A percentile compares a stretch with the other conserved stretches of the same genome.
Evolutionary conservation across 1,140 invertebrate genomes (phyloP).

Genomic region (Lasioglossum albipes): DNA sequence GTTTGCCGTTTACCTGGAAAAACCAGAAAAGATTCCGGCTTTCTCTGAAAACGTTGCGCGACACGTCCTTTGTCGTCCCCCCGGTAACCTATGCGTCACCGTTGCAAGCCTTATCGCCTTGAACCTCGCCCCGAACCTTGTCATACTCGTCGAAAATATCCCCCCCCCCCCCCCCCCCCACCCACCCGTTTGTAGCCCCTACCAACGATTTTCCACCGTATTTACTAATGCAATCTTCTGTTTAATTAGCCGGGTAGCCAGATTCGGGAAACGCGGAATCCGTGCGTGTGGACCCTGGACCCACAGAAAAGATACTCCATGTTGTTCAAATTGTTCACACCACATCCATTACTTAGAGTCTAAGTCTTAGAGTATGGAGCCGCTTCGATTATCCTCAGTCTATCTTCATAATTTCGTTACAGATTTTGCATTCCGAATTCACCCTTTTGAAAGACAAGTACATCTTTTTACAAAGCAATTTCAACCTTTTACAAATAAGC

Average conservation of each 20-base stretch:
- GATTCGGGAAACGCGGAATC: not conserved
- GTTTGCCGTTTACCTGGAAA: constrained; percentile 51
- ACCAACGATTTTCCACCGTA: not conserved
- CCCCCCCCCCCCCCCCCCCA: too few relatives aligned
- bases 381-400: too few relatives aligned
- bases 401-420: too few relatives aligned
- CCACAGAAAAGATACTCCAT: too few relatives aligned
- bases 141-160: not conserved
- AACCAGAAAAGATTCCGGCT: constrained; percentile 29
- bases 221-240: constrained; percentile 2
- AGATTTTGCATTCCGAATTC: too few relatives aligned
- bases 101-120: not conserved
- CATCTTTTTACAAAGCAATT: too few relatives aligned
- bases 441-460: too few relatives aligned
- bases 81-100: not conserved
- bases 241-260: not conserved
- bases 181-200: too few relatives aligned
- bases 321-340: too few relatives aligned
- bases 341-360: too few relatives aligned
- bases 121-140: not conserved
- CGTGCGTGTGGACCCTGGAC: not conserved
- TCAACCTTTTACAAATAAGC: too few relatives aligned
- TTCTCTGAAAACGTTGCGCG: constrained; percentile 20
- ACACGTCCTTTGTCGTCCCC: not conserved
- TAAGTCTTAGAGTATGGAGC: too few relatives aligned